Evolutionary conservation across 2,888 invertebrate species (phyloP), one percentile per base, ranked within the genome.

Genomic region (Oxyteleia sp.): DNA sequence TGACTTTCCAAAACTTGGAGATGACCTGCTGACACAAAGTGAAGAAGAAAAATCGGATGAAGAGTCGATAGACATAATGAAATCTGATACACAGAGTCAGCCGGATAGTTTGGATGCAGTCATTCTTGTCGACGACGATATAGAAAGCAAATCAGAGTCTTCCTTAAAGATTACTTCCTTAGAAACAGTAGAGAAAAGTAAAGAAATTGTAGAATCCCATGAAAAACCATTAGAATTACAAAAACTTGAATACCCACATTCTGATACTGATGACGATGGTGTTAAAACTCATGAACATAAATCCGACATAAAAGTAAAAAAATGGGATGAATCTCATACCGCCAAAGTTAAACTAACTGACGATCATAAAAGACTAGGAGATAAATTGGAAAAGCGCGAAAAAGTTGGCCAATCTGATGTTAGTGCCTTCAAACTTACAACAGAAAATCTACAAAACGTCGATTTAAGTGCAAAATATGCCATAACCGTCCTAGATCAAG

Each of bases 341-440:
- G 16, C 57, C 0, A 84, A 75, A 76, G n/a, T 76, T 4, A 76
- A 78, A 43, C 43, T 68, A 15, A 47, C 8, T 5, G 90, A 92
- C 0, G 92, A 92, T 0, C 87, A 89, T 13, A 92, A 90, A 63
- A 87, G 87, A 63, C 81, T 88, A 7, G 57, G 85, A 29, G 89
- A 91, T 13, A 90, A 89, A 66, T 76, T 75, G 2, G 91, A 92
- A 7, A 89, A 89, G 35, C 88, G 88, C 13, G 90, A 94, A 74
- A 88, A 88, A 51, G 55, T 88, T 29, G 87, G 85, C 35, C 87
- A 86, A 59, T 87, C 87, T 10, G 75, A 84, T 88, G 93, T 93
- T 85, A 94, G 94, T 93, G 94, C 94, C 87, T 92, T 94, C 35
- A 94, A 94, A 88, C 93, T 94, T 41, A 92, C 88, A 57, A 92